Percentiles rank a stretch among this genome's conserved stretches.
These are phyloP conservation scores for Eonycteris spelaea DNA, from an alignment of 2,113 vertebrate genomes.

Conservation along the genomic window DNA sequence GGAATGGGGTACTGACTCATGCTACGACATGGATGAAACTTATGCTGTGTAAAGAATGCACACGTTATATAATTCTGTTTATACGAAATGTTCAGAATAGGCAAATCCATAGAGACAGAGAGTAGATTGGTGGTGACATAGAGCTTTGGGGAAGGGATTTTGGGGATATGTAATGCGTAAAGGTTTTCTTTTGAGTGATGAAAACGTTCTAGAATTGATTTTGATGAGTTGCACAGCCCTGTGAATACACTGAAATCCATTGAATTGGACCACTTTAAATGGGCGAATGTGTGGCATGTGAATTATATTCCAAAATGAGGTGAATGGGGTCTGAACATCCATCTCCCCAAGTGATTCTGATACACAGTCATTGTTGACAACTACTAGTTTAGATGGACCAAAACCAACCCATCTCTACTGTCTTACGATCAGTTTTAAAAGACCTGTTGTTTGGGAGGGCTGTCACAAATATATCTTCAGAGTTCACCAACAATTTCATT, in stretches of 20 bases:
- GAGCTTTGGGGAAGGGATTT: neutral
- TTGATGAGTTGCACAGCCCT: neutral
- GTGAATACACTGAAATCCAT: neutral
- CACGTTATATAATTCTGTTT: neutral
- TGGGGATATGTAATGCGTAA: neutral
- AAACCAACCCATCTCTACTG: neutral
- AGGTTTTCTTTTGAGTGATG: neutral
- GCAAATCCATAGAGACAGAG: neutral
- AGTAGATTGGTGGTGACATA: neutral
- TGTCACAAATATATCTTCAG: neutral
- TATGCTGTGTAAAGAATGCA: neutral
- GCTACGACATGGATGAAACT: neutral
- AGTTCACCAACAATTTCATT: neutral
- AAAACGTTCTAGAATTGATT: neutral
- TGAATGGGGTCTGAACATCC: neutral
- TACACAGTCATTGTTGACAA: neutral
- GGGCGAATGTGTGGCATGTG: neutral
- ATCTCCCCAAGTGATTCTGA: neutral
- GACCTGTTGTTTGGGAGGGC: fast-evolving
- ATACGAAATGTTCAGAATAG: neutral
- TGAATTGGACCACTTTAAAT: neutral
- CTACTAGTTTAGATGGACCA: neutral
- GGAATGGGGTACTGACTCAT: neutral
- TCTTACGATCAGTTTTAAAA: neutral
- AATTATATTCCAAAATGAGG: neutral